Conservation (phyloP, 2,113 vertebrate species). For the Oreochromis aureus region DNA sequence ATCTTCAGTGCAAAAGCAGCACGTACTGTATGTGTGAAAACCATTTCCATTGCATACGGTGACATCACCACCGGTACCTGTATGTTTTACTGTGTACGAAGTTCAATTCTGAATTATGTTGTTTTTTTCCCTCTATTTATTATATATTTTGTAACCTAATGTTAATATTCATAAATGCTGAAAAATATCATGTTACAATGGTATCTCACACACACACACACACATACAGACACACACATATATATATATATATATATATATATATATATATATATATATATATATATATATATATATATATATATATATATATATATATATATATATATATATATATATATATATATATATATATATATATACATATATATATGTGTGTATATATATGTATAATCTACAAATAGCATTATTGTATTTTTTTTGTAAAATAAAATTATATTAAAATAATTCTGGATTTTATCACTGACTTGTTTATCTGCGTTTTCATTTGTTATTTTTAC, state of each 20-base stretch:
- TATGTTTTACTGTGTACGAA: background rate
- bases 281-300: too few species aligned
- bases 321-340: too few species aligned
- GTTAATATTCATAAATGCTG: background rate
- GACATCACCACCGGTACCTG: background rate
- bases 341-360: fast-evolving
- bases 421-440: background rate
- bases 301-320: fast-evolving
- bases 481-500: background rate
- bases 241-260: too few species aligned
- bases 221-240: background rate
- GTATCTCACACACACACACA: background rate
- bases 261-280: fast-evolving
- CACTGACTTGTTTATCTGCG: background rate
- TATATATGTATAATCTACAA: background rate
- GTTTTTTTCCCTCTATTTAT: background rate
- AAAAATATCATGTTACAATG: background rate
- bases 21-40: background rate
- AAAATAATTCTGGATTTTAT: constrained; percentile 11
- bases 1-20: background rate
- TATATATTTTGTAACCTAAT: background rate
- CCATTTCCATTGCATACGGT: background rate
- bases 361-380: background rate
- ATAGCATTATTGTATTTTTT: background rate
- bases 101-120: background rate